Conservation (phyloP, 2,113 vertebrate genomes). For the Dolichotis patagonum region DNA sequence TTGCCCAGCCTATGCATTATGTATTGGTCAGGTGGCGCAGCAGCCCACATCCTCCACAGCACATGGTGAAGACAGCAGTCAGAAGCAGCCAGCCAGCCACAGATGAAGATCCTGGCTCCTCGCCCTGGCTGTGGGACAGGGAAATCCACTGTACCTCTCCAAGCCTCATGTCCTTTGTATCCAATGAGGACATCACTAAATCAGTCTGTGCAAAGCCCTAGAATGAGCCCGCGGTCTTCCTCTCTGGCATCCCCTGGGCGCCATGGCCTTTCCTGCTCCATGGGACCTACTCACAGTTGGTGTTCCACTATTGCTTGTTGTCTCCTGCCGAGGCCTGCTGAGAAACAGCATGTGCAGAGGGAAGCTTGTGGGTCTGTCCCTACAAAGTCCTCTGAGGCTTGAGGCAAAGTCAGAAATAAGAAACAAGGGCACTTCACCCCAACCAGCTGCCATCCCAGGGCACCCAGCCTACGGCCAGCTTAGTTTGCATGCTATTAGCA, state of each 20-base stretch:
- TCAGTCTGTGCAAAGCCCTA: neutral
- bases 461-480: slow-evolving; percentile 39
- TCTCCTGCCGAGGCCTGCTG: neutral
- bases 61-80: neutral
- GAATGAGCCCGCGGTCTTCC: too few relatives aligned
- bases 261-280: neutral
- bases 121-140: neutral
- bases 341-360: neutral
- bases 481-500: slow-evolving; percentile 50
- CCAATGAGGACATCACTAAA: neutral
- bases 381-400: neutral
- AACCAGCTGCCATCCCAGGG: slow-evolving; percentile 56
- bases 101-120: neutral
- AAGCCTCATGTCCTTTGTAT: neutral
- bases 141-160: neutral
- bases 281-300: neutral
- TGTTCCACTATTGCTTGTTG: neutral
- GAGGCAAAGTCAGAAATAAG: slow-evolving; percentile 55
- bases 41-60: accelerated
- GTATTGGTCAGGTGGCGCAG: too few relatives aligned
- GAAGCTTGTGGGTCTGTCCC: neutral
- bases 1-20: neutral
- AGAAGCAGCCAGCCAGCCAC: neutral
- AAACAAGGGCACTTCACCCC: neutral
- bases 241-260: neutral